phyloP scores from a whole-genome alignment of 2,797 vertebrate genomes.

The Cossypha heuglini region DNA sequence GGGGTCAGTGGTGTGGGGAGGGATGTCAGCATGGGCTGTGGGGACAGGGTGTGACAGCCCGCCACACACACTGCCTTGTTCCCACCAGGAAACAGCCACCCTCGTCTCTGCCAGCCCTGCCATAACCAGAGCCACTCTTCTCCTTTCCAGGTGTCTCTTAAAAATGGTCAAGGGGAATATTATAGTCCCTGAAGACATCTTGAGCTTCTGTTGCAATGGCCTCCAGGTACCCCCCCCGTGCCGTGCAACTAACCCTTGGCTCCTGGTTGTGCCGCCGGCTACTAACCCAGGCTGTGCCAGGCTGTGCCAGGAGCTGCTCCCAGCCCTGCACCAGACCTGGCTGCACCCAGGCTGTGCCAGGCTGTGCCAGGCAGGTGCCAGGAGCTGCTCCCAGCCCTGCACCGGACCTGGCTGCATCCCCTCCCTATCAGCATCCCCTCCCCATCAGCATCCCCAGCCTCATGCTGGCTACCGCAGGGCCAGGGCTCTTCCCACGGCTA shows the following conservation, averaged over 20 bases:
- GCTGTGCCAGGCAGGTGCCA: not conserved
- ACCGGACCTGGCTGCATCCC: not conserved
- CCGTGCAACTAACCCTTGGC: not conserved
- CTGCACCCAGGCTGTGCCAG: not conserved
- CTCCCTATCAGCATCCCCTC: not conserved
- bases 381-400: not conserved
- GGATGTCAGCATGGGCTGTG: not conserved
- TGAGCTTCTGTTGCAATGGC: conserved; percentile 55
- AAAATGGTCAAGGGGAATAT: conserved; percentile 46
- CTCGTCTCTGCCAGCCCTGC: rapidly evolving
- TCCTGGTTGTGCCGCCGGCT: not conserved
- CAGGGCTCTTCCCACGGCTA: not conserved
- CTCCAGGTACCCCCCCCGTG: conserved; percentile 13
- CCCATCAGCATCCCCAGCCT: not conserved
- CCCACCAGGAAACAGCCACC: rapidly evolving
- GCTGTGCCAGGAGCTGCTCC: not conserved
- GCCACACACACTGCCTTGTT: rapidly evolving
- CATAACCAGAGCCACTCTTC: conserved; percentile 2
- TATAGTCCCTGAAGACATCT: conserved; percentile 41
- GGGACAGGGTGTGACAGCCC: not conserved
- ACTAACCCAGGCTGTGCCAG: not conserved
- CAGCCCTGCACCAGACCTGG: not conserved
- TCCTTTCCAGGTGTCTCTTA: conserved; percentile 49
- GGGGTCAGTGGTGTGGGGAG: not conserved
- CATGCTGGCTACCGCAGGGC: rapidly evolving